These are phyloP conservation scores for Phlogophora meticulosa DNA, from an alignment of 2,888 invertebrate genomes.

Conservation along the genomic window DNA sequence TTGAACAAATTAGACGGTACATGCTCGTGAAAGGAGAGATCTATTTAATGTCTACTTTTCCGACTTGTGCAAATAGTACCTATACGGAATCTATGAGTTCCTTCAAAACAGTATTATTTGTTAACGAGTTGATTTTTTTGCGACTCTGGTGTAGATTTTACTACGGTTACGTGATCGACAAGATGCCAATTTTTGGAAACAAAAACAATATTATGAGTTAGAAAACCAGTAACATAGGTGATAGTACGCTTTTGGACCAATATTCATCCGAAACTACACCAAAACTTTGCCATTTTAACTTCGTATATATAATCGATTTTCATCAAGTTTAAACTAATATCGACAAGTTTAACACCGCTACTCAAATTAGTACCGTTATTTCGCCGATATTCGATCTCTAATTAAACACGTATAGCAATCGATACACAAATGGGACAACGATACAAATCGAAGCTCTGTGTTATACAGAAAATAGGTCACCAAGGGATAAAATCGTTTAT, in stretches of 20 bases:
- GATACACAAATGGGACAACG: slow-evolving; percentile 54
- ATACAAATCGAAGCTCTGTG: slow-evolving; percentile 51
- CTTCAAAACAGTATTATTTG: slow-evolving; percentile 1
- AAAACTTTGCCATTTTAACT: background rate
- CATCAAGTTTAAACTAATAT: background rate
- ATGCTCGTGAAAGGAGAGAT: background rate
- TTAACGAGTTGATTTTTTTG: slow-evolving; percentile 2
- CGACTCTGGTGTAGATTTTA: background rate
- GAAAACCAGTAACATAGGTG: slow-evolving; percentile 3
- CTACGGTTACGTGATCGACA: slow-evolving; percentile 6
- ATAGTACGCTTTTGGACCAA: slow-evolving; percentile 1
- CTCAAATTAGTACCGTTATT: background rate
- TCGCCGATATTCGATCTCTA: slow-evolving; percentile 24
- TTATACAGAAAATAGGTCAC: slow-evolving; percentile 68
- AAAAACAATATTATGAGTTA: slow-evolving; percentile 2
- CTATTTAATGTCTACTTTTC: background rate
- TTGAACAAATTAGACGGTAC: background rate
- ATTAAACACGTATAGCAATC: slow-evolving; percentile 46
- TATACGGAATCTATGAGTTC: background rate
- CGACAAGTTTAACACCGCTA: background rate
- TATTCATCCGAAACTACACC: background rate
- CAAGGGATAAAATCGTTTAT: slow-evolving; percentile 65
- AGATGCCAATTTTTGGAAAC: slow-evolving; percentile 11
- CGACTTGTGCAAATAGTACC: background rate
- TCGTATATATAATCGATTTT: background rate